Percentiles rank a stretch among this genome's conserved stretches.
These are phyloP conservation scores for Zaprionus gabonicus DNA, from an alignment of 1,140 invertebrate genomes.

Conservation along the genomic window DNA sequence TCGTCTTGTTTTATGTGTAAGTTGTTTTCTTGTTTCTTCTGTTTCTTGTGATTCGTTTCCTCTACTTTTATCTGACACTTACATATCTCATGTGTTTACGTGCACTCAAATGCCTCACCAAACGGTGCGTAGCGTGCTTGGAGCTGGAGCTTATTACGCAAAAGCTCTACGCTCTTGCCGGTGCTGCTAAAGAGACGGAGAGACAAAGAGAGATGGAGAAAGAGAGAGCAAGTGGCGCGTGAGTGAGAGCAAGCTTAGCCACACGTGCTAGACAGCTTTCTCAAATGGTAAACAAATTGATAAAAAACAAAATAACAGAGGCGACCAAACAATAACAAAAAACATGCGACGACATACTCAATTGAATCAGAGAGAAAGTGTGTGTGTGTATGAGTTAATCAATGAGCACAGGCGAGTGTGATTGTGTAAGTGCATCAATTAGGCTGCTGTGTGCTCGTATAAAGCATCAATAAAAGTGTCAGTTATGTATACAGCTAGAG, in stretches of 20 bases:
- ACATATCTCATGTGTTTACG: conserved; percentile 52
- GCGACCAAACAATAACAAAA: conserved; percentile 55
- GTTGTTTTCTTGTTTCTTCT: background rate
- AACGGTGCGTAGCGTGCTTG: conserved; percentile 65
- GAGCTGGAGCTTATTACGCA: conserved; percentile 39
- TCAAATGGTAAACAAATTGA: conserved; percentile 57
- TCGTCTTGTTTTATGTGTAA: conserved; percentile 19
- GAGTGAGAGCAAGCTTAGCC: conserved; percentile 9
- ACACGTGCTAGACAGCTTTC: conserved; percentile 60
- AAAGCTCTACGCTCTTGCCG: conserved; percentile 66
- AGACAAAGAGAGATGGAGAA: conserved; percentile 27
- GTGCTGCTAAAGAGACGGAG: conserved; percentile 67
- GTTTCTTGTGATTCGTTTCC: conserved; percentile 2
- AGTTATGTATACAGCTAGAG: conserved; percentile 25
- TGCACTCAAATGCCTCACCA: conserved; percentile 57
- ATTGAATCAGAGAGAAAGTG: conserved; percentile 54
- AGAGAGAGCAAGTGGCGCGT: conserved; percentile 21
- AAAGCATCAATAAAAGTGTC: background rate
- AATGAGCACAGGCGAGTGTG: conserved; percentile 1
- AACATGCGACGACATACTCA: conserved; percentile 59
- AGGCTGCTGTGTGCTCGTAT: conserved; percentile 9
- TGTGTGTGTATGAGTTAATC: conserved; percentile 27
- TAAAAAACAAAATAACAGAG: conserved; percentile 43
- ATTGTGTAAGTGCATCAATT: conserved; percentile 36
- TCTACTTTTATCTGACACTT: conserved; percentile 42